Evolutionary conservation across 2,797 vertebrate genomes (phyloP).

Genomic region (Peromyscus eremicus): DNA sequence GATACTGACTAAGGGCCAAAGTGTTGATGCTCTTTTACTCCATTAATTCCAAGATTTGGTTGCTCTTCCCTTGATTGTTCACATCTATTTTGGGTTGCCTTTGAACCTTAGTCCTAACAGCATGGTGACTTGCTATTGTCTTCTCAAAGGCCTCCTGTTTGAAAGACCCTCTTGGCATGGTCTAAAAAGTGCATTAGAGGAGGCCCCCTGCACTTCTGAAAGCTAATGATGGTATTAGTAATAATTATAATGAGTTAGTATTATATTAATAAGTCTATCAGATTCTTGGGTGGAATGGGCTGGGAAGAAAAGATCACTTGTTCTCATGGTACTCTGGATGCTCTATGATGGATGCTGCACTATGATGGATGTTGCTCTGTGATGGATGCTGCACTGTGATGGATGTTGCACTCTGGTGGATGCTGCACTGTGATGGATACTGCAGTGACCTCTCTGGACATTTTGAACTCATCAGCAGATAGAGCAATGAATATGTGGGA

Average conservation of each 20-base stretch:
- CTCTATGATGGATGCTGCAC: not conserved
- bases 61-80: constrained; percentile 2
- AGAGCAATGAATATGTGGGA: not conserved
- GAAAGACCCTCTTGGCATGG: not conserved
- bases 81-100: not conserved
- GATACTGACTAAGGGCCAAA: not conserved
- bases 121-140: not conserved
- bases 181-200: not conserved
- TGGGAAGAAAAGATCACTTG: not conserved
- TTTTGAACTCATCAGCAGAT: constrained; percentile 16
- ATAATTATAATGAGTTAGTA: not conserved
- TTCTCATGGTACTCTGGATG: not conserved
- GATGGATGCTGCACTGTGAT: too few relatives aligned
- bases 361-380: too few relatives aligned
- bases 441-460: not conserved
- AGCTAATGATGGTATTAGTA: not conserved
- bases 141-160: not conserved
- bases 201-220: not conserved
- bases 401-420: not conserved
- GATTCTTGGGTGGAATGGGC: not conserved
- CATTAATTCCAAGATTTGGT: not conserved
- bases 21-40: not conserved
- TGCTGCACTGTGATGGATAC: too few relatives aligned
- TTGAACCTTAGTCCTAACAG: not conserved
- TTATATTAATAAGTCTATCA: not conserved